Evolutionary conservation across 2,888 invertebrate species (phyloP), one percentile per base, ranked within the genome.

Genomic region (Cordilura impudica): DNA sequence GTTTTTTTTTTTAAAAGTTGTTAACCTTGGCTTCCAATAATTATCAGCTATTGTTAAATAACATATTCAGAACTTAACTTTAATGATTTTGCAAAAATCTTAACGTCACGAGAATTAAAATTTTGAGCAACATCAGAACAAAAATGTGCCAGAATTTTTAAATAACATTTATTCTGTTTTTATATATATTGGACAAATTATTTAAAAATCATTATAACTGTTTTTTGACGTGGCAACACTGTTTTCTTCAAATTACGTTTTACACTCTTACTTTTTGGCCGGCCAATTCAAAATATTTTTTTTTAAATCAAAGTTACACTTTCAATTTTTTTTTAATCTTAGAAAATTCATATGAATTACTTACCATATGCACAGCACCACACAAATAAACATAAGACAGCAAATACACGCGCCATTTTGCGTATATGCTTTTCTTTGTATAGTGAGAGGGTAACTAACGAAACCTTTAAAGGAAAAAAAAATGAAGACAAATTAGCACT

Each of bases 341-440:
- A 2, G n/a, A 39, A 39, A 39, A 39, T 39, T 12, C 4, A 2
- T n/a, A n/a, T 4, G 35, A 72, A n/a, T n/a, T n/a, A 89, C 89
- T 89, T 84, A 89, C 89, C 89, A 75, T 86, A 82, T 82, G 85
- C 87, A 82, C 83, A 83, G 84, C 85, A 89, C 82, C 90, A 81
- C 83, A 88, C 82, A 82, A 90, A 83, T 82, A 88, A 82, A 86
- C 87, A 86, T 84, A 89, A 84, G 80, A 87, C 83, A 82, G 87
- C 85, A 85, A 88, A 87, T 86, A 87, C 87, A 85, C 87, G 86
- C 88, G 89, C 87, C 90, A 90, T 90, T 81, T 85, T 88, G 86
- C 84, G 84, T 84, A 84, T 84, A 83, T 83, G 86, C 81, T 84
- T 83, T 84, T 83, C 81, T 84, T 83, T 83, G 80, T 81, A 81